Evolutionary conservation across 2,113 vertebrate genomes (phyloP), one percentile per base, ranked within the genome.

Genomic region (Arothron firmamentum): DNA sequence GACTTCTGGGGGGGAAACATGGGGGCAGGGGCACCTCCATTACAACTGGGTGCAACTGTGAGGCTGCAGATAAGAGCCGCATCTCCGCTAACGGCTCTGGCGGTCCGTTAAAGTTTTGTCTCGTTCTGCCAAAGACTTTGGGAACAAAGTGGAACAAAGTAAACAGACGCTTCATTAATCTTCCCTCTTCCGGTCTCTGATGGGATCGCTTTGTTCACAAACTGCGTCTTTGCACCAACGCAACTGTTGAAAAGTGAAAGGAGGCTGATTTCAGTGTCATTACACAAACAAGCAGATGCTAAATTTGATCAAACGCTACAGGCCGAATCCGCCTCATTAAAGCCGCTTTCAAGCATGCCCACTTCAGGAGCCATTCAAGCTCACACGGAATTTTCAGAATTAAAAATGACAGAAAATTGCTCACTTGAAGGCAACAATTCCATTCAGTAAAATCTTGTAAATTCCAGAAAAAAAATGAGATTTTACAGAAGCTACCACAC

Each of bases 11-110:
- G 47, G 66, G 56, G 70, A 57, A 41, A 65, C 62, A 25, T 2
- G 23, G 65, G 51, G 55, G 65, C 45, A 59, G 17, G 56, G 52
- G 28, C 48, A 79, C 75, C 75, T 85, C 65, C 60, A 82, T 81
- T 82, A 81, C 79, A 67, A 70, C 67, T 60, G 54, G 69, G 59
- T 70, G 67, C 74, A 66, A 65, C 67, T 50, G 45, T 15, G 38
- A 68, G 75, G 50, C 49, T 20, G 16, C 42, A 48, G 18, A 49
- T 18, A 49, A n/a, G n/a, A 49, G 47, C 47, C 3, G 17, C 46
- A 14, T 48, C 47, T 19, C 6, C 31, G n/a, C 11, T 4, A 38
- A 12, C 34, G 34, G 34, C 34, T 11, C 34, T 3, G 34, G 34
- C 34, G 34, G 34, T 10, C 8, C 34, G 34, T 10, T 38, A 9